phyloP scores from a whole-genome alignment of 1,140 invertebrate species.

The Linepithema humile region DNA sequence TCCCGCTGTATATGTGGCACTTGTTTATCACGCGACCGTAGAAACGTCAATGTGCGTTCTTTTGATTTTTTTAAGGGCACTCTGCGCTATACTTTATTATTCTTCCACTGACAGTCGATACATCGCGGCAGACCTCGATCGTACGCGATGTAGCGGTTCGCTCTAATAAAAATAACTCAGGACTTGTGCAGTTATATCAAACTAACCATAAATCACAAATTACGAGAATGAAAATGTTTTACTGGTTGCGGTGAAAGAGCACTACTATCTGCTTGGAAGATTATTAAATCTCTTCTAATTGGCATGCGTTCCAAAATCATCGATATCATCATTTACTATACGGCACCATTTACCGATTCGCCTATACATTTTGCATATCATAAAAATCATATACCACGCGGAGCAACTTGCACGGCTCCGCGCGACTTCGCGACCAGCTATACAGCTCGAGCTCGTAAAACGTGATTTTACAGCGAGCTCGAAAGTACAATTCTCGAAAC shows the following conservation, averaged over 20 bases:
- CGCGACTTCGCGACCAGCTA: no score
- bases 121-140: conserved; percentile 64
- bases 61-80: conserved; percentile 77
- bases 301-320: conserved; percentile 83
- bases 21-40: conserved; percentile 27
- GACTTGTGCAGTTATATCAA: conserved; percentile 85
- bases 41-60: conserved; percentile 61
- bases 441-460: not conserved
- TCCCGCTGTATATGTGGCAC: conserved; percentile 25
- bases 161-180: conserved; percentile 74
- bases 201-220: conserved; percentile 82
- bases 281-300: conserved; percentile 83
- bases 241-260: conserved; percentile 84
- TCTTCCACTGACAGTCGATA: conserved; percentile 72
- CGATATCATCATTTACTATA: conserved; percentile 82
- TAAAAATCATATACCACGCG: conserved; percentile 70
- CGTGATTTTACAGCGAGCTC: conserved; percentile 30
- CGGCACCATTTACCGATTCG: conserved; percentile 76
- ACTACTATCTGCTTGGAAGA: conserved; percentile 84
- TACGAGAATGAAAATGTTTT: conserved; percentile 65
- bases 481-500: not conserved
- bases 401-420: conserved; percentile 12
- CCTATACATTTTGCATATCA: conserved; percentile 79
- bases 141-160: conserved; percentile 71
- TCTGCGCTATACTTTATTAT: conserved; percentile 79